Evolutionary conservation across 2,113 vertebrate genomes (phyloP).

Genomic region (Alouatta palliata): DNA sequence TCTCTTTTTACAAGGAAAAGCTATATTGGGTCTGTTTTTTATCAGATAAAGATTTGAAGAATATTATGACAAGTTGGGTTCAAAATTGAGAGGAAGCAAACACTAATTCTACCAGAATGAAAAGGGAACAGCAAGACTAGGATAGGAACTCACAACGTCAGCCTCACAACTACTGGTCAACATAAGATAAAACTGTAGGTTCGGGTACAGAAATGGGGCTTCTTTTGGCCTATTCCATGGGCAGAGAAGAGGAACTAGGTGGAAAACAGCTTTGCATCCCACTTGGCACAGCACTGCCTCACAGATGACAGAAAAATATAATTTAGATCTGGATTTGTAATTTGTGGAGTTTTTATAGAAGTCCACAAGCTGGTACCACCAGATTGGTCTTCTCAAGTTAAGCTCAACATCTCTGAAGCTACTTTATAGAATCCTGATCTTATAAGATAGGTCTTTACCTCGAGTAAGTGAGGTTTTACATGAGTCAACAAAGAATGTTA

Average conservation of each 20-base stretch:
- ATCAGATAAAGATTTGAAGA: not conserved
- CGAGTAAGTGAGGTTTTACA: not conserved
- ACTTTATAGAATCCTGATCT: not conserved
- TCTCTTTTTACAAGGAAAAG: not conserved
- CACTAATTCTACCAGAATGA: not conserved
- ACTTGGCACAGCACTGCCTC: not conserved
- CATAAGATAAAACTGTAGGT: not conserved
- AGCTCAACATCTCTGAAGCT: not conserved
- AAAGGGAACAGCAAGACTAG: not conserved
- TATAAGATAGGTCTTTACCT: not conserved
- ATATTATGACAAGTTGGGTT: not conserved
- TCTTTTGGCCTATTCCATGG: not conserved
- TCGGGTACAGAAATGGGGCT: no score
- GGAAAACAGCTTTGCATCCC: not conserved
- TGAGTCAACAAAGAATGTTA: not conserved
- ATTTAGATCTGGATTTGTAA: not conserved
- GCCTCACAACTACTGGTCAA: not conserved
- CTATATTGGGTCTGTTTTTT: not conserved
- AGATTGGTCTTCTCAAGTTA: not conserved
- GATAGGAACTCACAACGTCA: not conserved
- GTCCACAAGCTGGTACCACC: not conserved
- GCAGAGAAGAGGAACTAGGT: not conserved
- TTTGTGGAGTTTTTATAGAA: not conserved
- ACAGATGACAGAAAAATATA: not conserved
- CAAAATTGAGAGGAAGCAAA: not conserved